phyloP scores from a whole-genome alignment of 2,888 invertebrate species.

The Dicranocentrus wangi region DNA sequence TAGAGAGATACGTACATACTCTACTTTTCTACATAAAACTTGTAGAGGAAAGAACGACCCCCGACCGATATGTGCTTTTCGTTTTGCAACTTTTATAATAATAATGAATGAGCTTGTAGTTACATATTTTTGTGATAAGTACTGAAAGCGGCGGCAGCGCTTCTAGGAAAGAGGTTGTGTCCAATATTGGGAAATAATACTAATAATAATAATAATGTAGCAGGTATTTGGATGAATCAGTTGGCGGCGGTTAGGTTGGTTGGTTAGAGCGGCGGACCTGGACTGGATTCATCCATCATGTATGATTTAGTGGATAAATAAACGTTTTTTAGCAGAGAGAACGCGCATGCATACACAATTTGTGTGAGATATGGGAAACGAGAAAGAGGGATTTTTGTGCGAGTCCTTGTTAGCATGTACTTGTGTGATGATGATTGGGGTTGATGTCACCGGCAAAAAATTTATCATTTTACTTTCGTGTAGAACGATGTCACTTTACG shows the following conservation, averaged over 20 bases:
- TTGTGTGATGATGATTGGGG: slow-evolving; percentile 13
- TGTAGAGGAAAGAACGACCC: no score
- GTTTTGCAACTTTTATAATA: not conserved
- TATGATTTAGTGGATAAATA: not conserved
- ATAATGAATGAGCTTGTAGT: not conserved
- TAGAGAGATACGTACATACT: not conserved
- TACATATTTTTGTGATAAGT: not conserved
- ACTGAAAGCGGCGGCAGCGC: not conserved
- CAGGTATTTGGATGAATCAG: no score
- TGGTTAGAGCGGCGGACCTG: no score
- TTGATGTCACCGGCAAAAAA: slow-evolving; percentile 55
- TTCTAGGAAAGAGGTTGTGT: not conserved
- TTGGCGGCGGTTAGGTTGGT: no score
- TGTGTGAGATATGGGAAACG: not conserved
- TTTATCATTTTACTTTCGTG: slow-evolving; percentile 8
- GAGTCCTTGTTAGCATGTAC: not conserved
- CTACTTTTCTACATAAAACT: not conserved
- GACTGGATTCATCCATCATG: no score
- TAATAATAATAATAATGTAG: no score
- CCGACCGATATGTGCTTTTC: no score
- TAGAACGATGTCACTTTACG: slow-evolving; percentile 3
- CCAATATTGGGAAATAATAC: no score
- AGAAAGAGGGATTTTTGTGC: not conserved
- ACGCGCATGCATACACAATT: not conserved
- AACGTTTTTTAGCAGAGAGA: not conserved